Percentiles rank a stretch among this genome's conserved stretches.
These are phyloP conservation scores for Hippasteria phrygiana DNA, from an alignment of 53 echinoderm and acorn worm genomes.

Conservation along the genomic window DNA sequence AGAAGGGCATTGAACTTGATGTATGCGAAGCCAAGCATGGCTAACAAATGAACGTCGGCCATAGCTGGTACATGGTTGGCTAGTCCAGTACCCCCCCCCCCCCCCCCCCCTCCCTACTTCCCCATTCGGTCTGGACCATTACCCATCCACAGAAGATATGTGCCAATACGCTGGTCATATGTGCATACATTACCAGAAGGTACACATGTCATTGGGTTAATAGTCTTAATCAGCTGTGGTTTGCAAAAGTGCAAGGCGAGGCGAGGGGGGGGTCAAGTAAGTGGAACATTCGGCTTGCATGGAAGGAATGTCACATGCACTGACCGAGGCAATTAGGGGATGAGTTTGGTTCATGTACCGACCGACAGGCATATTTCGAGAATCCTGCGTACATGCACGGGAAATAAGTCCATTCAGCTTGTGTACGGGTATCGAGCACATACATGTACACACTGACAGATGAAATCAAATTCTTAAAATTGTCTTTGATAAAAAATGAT, in stretches of 20 bases:
- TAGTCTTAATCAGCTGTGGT: conserved; percentile 26
- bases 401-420: too few species aligned
- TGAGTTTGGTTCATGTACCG: background rate
- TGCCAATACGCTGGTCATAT: conserved; percentile 18
- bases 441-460: too few species aligned
- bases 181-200: conserved; percentile 25
- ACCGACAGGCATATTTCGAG: too few species aligned
- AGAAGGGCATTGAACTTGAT: conserved; percentile 43
- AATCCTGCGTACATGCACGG: too few species aligned
- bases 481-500: too few species aligned
- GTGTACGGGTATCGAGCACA: too few species aligned
- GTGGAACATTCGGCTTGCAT: background rate
- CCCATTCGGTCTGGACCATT: too few species aligned
- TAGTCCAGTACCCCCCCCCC: background rate
- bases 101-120: too few species aligned
- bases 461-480: too few species aligned
- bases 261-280: conserved; percentile 32
- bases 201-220: conserved; percentile 37
- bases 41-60: conserved; percentile 3
- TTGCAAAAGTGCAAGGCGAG: conserved; percentile 5
- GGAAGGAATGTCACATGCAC: background rate
- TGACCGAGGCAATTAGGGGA: background rate
- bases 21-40: conserved; percentile 18
- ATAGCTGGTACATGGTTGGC: background rate
- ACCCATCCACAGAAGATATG: background rate